Percentiles rank a stretch among this genome's conserved stretches.
These are phyloP conservation scores for Rhagophthalmus giganteus DNA, from an alignment of 2,888 invertebrate species.

Conservation along the genomic window DNA sequence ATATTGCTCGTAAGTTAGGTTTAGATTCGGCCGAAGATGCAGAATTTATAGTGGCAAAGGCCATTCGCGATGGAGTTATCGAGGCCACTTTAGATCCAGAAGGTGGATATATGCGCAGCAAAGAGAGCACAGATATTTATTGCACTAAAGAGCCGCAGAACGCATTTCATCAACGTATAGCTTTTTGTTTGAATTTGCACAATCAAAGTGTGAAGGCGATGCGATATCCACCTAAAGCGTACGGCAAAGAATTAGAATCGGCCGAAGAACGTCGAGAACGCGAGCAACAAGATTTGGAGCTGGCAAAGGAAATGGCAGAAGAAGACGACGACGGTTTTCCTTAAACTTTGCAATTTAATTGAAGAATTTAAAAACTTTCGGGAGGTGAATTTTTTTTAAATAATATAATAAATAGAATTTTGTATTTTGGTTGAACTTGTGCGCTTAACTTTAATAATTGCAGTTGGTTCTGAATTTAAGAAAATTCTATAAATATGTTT, in stretches of 20 bases:
- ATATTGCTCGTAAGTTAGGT: conserved; percentile 92
- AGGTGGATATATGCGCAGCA: conserved; percentile 95
- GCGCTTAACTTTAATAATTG: no score
- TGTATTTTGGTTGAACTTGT: no score
- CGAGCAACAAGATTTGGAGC: conserved; percentile 96
- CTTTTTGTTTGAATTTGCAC: conserved; percentile 96
- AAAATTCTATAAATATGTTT: no score
- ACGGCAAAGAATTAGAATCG: conserved; percentile 96
- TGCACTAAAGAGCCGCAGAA: conserved; percentile 94
- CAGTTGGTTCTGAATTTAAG: no score
- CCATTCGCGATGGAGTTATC: conserved; percentile 97
- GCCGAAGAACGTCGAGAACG: conserved; percentile 94
- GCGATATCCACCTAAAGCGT: conserved; percentile 98
- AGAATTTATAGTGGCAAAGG: conserved; percentile 98
- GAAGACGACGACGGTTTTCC: conserved; percentile 94
- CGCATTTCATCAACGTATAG: conserved; percentile 95
- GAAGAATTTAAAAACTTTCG: no score
- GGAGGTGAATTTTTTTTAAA: no score
- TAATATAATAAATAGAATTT: no score
- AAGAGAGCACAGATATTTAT: conserved; percentile 95
- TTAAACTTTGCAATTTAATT: conserved; percentile 42
- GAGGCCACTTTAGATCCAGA: conserved; percentile 96
- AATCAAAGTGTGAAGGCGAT: conserved; percentile 99
- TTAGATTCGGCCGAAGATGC: conserved; percentile 97
- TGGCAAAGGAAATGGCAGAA: conserved; percentile 99